phyloP scores from a whole-genome alignment of 1,140 invertebrate species.

The Rhagoletis zephyria region DNA sequence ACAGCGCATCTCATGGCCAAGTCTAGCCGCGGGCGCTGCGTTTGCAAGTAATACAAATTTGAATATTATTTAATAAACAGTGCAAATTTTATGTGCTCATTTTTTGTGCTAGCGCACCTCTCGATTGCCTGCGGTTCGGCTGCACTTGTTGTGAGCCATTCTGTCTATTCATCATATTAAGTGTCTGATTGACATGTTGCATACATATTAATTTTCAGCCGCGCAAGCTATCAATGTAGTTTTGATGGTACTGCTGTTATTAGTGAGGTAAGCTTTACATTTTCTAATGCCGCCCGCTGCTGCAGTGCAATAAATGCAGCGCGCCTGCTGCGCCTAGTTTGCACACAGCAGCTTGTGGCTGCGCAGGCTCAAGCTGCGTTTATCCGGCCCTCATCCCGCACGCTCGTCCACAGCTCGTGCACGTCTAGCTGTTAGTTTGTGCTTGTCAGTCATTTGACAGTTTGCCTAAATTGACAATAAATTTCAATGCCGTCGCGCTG shows the following conservation, averaged over 20 bases:
- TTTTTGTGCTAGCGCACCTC: conserved; percentile 13
- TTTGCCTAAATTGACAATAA: conserved; percentile 42
- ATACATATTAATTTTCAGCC: conserved; percentile 22
- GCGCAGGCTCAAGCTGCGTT: background rate
- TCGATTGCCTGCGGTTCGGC: background rate
- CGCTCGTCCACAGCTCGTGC: too few species aligned
- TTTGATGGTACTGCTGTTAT: background rate
- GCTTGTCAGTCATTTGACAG: conserved; percentile 36
- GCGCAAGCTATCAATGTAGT: background rate
- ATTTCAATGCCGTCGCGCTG: conserved; percentile 28
- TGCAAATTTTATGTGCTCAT: conserved; percentile 1
- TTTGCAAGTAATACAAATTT: conserved; percentile 14
- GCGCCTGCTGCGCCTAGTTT: conserved; percentile 26
- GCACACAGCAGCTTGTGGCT: background rate
- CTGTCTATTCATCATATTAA: conserved; percentile 38
- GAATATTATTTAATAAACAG: conserved; percentile 11
- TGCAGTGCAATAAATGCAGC: background rate
- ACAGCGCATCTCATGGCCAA: conserved; percentile 1
- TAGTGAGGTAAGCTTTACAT: background rate
- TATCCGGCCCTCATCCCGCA: background rate
- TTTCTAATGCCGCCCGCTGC: conserved; percentile 35
- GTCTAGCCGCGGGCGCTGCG: background rate
- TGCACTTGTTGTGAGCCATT: conserved; percentile 33
- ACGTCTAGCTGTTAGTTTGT: conserved; percentile 4
- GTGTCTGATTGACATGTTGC: conserved; percentile 49